These are phyloP conservation scores for Balaeniceps rex DNA, from an alignment of 2,113 vertebrate species.

Conservation along the genomic window DNA sequence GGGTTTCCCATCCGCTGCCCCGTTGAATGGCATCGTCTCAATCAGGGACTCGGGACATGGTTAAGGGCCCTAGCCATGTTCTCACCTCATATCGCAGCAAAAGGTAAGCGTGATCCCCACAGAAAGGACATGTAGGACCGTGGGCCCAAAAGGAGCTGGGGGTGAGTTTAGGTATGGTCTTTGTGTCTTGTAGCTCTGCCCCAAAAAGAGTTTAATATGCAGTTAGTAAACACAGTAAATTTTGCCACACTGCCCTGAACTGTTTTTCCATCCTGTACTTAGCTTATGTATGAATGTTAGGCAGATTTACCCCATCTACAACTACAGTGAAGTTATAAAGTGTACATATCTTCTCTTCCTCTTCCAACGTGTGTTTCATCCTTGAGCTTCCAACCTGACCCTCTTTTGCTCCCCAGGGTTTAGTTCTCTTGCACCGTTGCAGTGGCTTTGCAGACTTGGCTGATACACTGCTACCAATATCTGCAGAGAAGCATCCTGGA, in stretches of 20 bases:
- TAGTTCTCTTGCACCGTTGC: neutral
- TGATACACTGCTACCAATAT: neutral
- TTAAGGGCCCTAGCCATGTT: neutral
- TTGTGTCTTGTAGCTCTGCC: neutral
- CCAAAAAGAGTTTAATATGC: neutral
- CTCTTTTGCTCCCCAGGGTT: neutral
- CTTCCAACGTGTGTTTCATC: neutral
- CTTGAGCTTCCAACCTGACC: neutral
- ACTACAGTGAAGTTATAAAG: neutral
- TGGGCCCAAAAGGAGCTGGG: neutral
- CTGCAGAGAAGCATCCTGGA: neutral
- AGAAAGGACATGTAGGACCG: neutral
- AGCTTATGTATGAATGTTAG: neutral
- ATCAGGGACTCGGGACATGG: rapidly evolving
- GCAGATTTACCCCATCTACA: neutral
- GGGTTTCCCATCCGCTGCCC: neutral
- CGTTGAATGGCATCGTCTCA: neutral
- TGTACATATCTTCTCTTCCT: neutral
- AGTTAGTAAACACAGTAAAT: neutral
- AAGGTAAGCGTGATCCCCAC: neutral
- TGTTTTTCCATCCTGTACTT: neutral
- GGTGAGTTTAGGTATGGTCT: neutral
- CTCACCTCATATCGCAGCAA: rapidly evolving
- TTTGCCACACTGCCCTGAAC: neutral
- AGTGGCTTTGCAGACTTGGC: neutral